Evolutionary conservation across 1,140 invertebrate species (phyloP).

Genomic region (Neodiprion virginianus): DNA sequence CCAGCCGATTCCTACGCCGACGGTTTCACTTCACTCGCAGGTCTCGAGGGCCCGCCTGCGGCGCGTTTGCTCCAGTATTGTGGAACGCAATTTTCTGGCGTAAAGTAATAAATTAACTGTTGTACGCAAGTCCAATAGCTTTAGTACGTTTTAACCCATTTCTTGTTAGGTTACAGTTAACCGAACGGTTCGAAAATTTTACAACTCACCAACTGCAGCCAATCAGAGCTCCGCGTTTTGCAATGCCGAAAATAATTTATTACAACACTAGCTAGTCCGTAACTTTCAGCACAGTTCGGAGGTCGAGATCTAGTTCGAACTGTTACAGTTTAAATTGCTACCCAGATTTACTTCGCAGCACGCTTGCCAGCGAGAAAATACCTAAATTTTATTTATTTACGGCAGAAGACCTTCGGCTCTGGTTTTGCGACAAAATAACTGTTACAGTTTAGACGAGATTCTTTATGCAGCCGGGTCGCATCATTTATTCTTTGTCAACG

Average conservation of each 20-base stretch:
- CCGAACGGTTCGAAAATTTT: slow-evolving; percentile 40
- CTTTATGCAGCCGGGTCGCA: slow-evolving; percentile 24
- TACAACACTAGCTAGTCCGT: slow-evolving; percentile 32
- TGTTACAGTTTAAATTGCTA: slow-evolving; percentile 53
- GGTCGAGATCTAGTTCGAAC: slow-evolving; percentile 40
- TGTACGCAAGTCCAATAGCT: slow-evolving; percentile 30
- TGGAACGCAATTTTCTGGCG: neutral
- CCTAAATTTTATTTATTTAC: too few species aligned
- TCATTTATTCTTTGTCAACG: slow-evolving; percentile 28
- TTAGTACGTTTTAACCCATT: slow-evolving; percentile 48
- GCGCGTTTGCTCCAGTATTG: neutral
- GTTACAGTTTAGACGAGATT: slow-evolving; percentile 46
- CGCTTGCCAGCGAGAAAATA: too few species aligned
- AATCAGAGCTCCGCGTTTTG: slow-evolving; percentile 12
- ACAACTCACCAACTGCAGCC: neutral
- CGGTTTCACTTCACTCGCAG: too few species aligned
- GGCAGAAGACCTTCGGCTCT: neutral
- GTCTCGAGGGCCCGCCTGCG: too few species aligned
- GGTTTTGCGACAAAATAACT: slow-evolving; percentile 13
- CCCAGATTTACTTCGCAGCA: slow-evolving; percentile 36
- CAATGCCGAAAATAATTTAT: slow-evolving; percentile 47
- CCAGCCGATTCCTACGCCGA: too few species aligned
- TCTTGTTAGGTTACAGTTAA: slow-evolving; percentile 36
- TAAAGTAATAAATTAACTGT: neutral
- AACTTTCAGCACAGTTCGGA: slow-evolving; percentile 17